Evolutionary conservation across 2,797 vertebrate species (phyloP).

Genomic region (Steatocranus sp.): DNA sequence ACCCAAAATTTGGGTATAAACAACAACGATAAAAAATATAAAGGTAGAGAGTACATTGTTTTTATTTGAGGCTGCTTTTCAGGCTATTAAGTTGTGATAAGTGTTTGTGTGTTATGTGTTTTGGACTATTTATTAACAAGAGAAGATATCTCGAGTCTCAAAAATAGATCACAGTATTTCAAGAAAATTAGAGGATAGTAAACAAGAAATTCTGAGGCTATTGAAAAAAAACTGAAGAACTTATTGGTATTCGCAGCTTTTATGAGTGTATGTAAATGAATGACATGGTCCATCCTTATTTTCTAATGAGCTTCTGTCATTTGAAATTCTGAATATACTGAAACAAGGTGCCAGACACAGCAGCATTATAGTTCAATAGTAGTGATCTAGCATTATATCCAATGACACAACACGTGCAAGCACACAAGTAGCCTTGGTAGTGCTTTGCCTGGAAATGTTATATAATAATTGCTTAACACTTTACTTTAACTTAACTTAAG

Average conservation of each 20-base stretch:
- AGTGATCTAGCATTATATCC: not conserved
- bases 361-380: not conserved
- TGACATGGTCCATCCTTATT: not conserved
- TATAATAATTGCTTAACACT: not conserved
- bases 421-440: not conserved
- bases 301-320: not conserved
- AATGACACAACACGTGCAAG: not conserved
- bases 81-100: not conserved
- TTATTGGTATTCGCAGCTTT: not conserved
- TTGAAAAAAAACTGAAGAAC: not conserved
- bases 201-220: not conserved
- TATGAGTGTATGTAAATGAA: not conserved
- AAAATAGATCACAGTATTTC: not conserved
- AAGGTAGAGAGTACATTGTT: not conserved
- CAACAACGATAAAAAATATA: not conserved
- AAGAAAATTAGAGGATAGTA: not conserved
- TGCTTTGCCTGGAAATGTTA: not conserved
- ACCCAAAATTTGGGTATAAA: not conserved
- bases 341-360: not conserved
- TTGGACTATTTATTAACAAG: not conserved
- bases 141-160: no score
- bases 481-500: not conserved
- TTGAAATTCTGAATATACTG: not conserved
- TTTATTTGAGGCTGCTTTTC: not conserved
- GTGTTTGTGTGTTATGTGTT: not conserved